Evolutionary conservation across 2,888 invertebrate genomes (phyloP).

Genomic region (Mycogona germanica): DNA sequence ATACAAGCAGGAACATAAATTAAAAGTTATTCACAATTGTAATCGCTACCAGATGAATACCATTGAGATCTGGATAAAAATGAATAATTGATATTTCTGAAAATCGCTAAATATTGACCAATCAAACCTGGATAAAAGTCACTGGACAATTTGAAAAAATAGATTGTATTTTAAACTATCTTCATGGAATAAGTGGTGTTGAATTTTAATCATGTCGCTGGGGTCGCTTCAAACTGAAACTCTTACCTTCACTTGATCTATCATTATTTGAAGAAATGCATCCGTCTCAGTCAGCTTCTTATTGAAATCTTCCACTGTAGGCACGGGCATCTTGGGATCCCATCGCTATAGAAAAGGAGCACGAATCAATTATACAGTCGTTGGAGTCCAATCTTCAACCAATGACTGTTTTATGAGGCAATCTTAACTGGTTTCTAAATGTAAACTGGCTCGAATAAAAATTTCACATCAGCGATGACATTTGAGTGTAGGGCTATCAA

Average conservation of each 20-base stretch:
- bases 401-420: too few relatives aligned
- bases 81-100: too few relatives aligned
- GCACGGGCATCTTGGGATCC: conserved; percentile 45
- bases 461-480: background rate
- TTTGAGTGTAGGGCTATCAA: background rate
- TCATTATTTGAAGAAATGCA: conserved; percentile 88
- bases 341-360: conserved; percentile 39
- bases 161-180: too few relatives aligned
- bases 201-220: too few relatives aligned
- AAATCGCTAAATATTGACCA: too few relatives aligned
- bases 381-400: background rate
- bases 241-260: conserved; percentile 66
- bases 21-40: too few relatives aligned
- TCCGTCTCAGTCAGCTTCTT: conserved; percentile 88
- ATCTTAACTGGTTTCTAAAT: too few relatives aligned
- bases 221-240: background rate
- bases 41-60: too few relatives aligned
- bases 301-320: conserved; percentile 61
- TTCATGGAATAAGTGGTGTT: too few relatives aligned
- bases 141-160: too few relatives aligned
- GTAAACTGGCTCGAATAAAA: background rate
- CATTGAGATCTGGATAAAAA: too few relatives aligned
- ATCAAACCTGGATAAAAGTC: too few relatives aligned
- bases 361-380: background rate
- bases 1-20: background rate